These are phyloP conservation scores for Oncorhynchus gorbuscha DNA, from an alignment of 2,113 vertebrate genomes.

Conservation along the genomic window DNA sequence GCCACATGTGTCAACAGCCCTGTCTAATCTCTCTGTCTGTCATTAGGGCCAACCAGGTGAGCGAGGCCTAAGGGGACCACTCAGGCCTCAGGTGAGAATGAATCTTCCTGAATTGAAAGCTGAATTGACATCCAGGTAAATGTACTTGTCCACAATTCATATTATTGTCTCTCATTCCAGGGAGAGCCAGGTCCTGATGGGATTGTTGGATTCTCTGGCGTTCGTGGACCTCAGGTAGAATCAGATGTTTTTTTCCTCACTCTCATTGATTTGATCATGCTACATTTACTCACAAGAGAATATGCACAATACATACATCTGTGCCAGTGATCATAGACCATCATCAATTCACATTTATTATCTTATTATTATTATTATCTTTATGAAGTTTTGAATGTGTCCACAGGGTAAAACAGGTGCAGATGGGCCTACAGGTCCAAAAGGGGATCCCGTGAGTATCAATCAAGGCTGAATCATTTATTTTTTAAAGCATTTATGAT, in stretches of 20 bases:
- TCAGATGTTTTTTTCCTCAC: not conserved
- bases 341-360: no score
- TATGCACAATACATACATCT: no score
- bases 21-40: not conserved
- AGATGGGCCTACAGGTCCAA: conserved; percentile 61
- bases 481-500: not conserved
- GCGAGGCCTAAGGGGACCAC: conserved; percentile 55
- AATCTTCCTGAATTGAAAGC: not conserved
- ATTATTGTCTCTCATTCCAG: conserved; percentile 41
- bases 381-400: not conserved
- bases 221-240: conserved; percentile 71
- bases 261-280: not conserved
- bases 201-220: conserved; percentile 55
- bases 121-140: not conserved
- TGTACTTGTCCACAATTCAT: no score
- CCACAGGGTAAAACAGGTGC: conserved; percentile 67
- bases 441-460: conserved; percentile 70
- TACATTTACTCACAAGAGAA: no score
- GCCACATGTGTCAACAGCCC: not conserved
- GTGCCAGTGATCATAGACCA: not conserved
- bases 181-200: conserved; percentile 68
- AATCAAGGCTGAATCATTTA: not conserved
- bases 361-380: no score
- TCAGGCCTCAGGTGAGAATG: conserved; percentile 61
- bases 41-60: conserved; percentile 70